Base-by-base conservation (phyloP, 2,797 vertebrate genomes). In the Aselliscus stoliczkanus region DNA sequence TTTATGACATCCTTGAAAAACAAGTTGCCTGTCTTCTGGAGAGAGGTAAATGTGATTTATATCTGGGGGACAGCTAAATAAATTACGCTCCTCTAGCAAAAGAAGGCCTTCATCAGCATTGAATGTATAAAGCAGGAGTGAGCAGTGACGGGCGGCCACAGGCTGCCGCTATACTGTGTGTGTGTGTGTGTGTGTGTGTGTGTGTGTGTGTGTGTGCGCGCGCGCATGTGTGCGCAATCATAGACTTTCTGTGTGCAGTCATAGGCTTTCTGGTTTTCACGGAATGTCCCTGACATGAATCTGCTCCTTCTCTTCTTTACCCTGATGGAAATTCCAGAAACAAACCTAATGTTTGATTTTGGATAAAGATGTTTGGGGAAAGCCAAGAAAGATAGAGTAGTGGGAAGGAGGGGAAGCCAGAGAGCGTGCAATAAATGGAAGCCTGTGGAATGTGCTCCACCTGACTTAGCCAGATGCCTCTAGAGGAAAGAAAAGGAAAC, bases 391-490 rank as follows among this genome's bases (percentile, higher is more conserved):
- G 95, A 96, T 47, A 94, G 96, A 95, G 94, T 31, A 56, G 7
- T 87, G 47, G 65, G 27, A 97, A 97, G 96, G 76, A 56, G 31
- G 50, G 12, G 21, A 56, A 81, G 76, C 94, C 93, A 90, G 90
- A 77, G 81, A 97, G 93, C 58, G 50, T 96, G 94, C 83, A 96
- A 96, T 97, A 97, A 97, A 97, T 47, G 88, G 93, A 94, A 97
- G 97, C 85, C 70, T 96, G 96, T 97, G 97, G 96, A 96, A 97
- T 96, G 94, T 64, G 95, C 97, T 94, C 97, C 98, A 97, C 95
- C 98, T 98, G 98, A 98, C 97, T 97, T 93, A 97, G 97, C 95
- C 97, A 98, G 98, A 98, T 96, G 97, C 97, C 98, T 97, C 97
- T 87, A 95, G 96, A 98, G 97, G 96, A 90, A 91, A 97, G 93